phyloP scores from a whole-genome alignment of 2,797 vertebrate genomes.

The Channallabes apus region DNA sequence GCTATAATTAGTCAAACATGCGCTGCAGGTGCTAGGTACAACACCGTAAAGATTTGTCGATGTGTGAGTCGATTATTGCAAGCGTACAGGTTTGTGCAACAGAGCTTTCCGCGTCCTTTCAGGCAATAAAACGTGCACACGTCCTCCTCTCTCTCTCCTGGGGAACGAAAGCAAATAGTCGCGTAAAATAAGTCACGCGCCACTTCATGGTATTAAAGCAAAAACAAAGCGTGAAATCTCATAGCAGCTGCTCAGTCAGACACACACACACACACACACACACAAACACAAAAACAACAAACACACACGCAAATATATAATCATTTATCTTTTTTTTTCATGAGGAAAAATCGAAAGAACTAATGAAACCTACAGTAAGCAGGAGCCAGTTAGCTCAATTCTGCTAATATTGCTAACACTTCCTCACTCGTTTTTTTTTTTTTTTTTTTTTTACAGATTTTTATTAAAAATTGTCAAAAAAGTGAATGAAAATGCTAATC shows the following conservation, averaged over 20 bases:
- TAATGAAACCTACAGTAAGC: not conserved
- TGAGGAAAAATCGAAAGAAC: not conserved
- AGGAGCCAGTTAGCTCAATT: not conserved
- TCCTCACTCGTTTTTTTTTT: not conserved
- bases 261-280: too few relatives aligned
- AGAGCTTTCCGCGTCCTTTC: slow-evolving; percentile 2
- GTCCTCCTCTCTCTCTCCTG: not conserved
- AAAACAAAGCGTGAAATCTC: slow-evolving; percentile 27
- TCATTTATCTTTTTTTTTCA: not conserved
- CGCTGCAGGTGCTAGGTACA: slow-evolving; percentile 26
- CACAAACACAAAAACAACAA: not conserved
- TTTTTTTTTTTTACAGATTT: not conserved
- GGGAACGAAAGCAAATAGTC: not conserved
- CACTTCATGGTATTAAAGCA: slow-evolving; percentile 39
- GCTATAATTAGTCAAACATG: slow-evolving; percentile 44
- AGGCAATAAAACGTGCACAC: not conserved
- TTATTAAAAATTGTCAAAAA: not conserved
- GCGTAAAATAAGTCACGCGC: slow-evolving; percentile 38
- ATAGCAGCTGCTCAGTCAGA: slow-evolving; percentile 33
- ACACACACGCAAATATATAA: not conserved
- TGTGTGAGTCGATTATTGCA: not conserved
- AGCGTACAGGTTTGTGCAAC: not conserved
- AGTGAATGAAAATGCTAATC: not conserved
- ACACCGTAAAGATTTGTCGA: slow-evolving; percentile 23
- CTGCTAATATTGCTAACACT: not conserved